Percentiles rank a stretch among this genome's conserved stretches.
Conservation (phyloP, 2,113 vertebrate genomes). For the Sylvicapra grimmia region DNA sequence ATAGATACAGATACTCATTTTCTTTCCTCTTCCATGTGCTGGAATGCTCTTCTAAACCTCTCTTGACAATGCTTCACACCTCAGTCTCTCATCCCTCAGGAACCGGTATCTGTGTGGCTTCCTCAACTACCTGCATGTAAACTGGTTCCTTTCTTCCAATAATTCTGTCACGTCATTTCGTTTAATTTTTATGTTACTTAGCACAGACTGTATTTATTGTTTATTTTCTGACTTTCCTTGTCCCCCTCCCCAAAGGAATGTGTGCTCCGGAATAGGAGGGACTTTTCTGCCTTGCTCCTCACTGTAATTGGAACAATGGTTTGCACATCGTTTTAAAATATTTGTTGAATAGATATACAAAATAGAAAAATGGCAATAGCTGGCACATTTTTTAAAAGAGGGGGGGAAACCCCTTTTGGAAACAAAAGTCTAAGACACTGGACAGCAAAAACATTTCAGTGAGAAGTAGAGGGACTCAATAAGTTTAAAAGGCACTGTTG, state of each 20-base stretch:
- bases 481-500: neutral
- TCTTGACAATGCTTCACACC: neutral
- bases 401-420: neutral
- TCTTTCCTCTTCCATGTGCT: neutral
- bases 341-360: neutral
- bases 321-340: neutral
- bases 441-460: neutral
- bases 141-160: neutral
- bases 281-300: neutral
- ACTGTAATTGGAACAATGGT: neutral
- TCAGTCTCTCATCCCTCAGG: neutral
- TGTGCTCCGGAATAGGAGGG: neutral
- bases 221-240: neutral
- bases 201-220: neutral
- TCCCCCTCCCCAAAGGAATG: neutral
- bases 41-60: neutral
- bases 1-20: accelerated
- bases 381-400: neutral
- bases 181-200: neutral
- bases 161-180: neutral
- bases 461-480: neutral
- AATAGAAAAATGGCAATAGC: neutral
- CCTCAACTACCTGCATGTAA: neutral
- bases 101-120: neutral
- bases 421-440: neutral